Evolutionary conservation across 2,113 vertebrate genomes (phyloP), one percentile per base, ranked within the genome.

Genomic region (Accipiter virgatus): DNA sequence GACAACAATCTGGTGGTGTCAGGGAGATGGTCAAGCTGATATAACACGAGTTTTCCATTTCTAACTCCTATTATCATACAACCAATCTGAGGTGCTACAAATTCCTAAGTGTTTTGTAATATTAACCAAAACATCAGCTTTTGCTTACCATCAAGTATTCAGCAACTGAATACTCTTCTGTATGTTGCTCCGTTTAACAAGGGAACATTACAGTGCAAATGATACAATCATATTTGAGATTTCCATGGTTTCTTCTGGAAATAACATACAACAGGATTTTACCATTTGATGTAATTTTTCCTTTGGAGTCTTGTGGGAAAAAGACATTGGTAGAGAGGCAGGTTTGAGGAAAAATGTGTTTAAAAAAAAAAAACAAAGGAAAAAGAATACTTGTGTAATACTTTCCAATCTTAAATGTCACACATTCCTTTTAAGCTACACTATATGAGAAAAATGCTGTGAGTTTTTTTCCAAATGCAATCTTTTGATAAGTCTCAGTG

Each of bases 201-300:
- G 80, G 90, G 92, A 93, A 86, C 63, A 50, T 93, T 94, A 84
- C 48, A 94, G 63, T 36, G 50, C 67, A 93, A 96, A 94, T 86
- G 86, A 95, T 91, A 95, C 97, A 96, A 90, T 96, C 86, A 86
- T 86, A 92, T 81, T 96, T 71, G 91, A 94, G 45, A 93, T 97
- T 98, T 97, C 95, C 97, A 98, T 27, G 83, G 74, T 74, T 93
- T 86, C 43, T 89, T 96, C 88, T 97, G 95, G 94, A 97, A 97
- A 97, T 83, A 97, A 86, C 86, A 94, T 91, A 80, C 31, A 93
- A 70, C 56, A 86, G 42, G 56, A 74, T 90, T 97, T 96, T 95
- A 94, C 72, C 81, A 90, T 96, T 97, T 95, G 65, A 97, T 96
- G 92, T 92, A n/a, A 93, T 96, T 96, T 94, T 97, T 96, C 81